A percentile compares a stretch with the other conserved stretches of the same genome.
phyloP scores from a whole-genome alignment of 2,888 invertebrate species.

The Dasysyrphus albostriatus region DNA sequence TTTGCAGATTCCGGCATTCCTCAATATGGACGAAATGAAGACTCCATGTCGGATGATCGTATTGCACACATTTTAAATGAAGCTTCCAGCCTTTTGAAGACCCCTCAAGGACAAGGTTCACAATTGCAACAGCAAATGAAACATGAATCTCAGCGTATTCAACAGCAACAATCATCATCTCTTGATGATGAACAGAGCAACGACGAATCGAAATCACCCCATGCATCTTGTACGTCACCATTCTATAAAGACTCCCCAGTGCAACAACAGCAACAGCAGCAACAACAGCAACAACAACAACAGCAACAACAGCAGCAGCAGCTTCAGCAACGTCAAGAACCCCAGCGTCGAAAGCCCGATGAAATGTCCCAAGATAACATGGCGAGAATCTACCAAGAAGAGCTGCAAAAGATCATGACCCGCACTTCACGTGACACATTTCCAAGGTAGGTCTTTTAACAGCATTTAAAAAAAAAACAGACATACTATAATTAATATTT shows the following conservation, averaged over 20 bases:
- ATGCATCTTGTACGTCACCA: conserved; percentile 92
- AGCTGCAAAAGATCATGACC: conserved; percentile 96
- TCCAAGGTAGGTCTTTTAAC: conserved; percentile 87
- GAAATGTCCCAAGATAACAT: conserved; percentile 99
- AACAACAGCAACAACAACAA: conserved; percentile 85
- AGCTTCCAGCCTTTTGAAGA: conserved; percentile 95
- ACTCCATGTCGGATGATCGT: conserved; percentile 94
- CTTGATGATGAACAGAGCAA: conserved; percentile 88
- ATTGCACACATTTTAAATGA: conserved; percentile 97
- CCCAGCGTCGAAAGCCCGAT: conserved; percentile 84
- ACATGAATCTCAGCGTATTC: conserved; percentile 85
- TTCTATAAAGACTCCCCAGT: conserved; percentile 90
- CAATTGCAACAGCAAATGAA: conserved; percentile 83
- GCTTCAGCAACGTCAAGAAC: conserved; percentile 85
- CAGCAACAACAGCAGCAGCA: conserved; percentile 76
- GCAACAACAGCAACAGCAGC: conserved; percentile 72
- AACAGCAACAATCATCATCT: conserved; percentile 86
- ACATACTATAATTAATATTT: conserved; percentile 81
- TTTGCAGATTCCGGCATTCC: conserved; percentile 90
- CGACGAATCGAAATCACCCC: conserved; percentile 92
- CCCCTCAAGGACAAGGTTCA: conserved; percentile 80
- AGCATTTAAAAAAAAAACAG: conserved; percentile 47
- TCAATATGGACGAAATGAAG: conserved; percentile 90
- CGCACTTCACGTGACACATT: conserved; percentile 91
- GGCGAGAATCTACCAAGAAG: conserved; percentile 96